These are phyloP conservation scores for Bruchidius siliquastri DNA, from an alignment of 2,888 invertebrate species.

Conservation along the genomic window DNA sequence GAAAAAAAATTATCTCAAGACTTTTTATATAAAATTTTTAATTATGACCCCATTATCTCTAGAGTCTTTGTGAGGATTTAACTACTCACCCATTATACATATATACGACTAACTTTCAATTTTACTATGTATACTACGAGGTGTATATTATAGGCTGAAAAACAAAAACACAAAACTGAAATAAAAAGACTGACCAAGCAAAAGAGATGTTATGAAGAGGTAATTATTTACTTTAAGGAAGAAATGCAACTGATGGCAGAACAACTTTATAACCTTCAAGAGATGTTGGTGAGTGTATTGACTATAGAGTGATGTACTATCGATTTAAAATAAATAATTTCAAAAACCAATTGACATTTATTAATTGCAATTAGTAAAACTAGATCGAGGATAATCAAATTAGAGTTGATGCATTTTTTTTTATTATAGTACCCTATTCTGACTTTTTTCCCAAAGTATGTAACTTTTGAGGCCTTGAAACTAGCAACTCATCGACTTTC, in stretches of 20 bases:
- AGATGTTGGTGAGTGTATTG: conserved; percentile 32
- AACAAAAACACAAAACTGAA: conserved; percentile 16
- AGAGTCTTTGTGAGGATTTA: not conserved
- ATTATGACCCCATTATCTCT: not conserved
- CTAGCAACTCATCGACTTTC: too few species aligned
- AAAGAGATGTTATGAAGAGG: conserved; percentile 34
- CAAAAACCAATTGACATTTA: not conserved
- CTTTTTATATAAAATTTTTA: too few species aligned
- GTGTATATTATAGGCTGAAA: conserved; percentile 22
- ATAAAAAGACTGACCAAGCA: conserved; percentile 31
- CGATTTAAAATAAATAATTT: not conserved
- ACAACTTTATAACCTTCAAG: conserved; percentile 36
- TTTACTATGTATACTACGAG: not conserved
- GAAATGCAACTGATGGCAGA: conserved; percentile 38
- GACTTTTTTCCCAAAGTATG: too few species aligned
- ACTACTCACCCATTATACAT: not conserved
- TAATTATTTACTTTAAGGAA: conserved; percentile 34
- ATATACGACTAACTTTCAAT: not conserved
- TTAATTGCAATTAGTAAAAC: not conserved
- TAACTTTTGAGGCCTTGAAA: too few species aligned
- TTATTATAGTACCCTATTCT: too few species aligned
- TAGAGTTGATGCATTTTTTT: too few species aligned
- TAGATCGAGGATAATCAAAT: too few species aligned
- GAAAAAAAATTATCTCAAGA: too few species aligned
- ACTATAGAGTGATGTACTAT: not conserved